A percentile compares a stretch with the other conserved stretches of the same genome.
Conservation (phyloP, 2,113 vertebrate genomes). For the Cygnus atratus region DNA sequence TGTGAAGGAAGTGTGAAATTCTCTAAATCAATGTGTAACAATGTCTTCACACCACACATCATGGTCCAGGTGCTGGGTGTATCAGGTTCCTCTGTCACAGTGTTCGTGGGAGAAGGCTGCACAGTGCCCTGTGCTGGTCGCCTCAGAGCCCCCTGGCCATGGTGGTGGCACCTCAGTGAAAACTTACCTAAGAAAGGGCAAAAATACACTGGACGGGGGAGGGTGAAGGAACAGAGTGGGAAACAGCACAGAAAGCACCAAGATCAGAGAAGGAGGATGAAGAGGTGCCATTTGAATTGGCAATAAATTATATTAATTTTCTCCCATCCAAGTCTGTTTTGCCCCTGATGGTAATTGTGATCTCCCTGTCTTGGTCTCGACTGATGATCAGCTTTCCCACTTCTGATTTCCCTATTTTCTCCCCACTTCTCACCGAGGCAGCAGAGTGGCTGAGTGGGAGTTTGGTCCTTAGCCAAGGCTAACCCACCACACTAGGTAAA, state of each 20-base stretch:
- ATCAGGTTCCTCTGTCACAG: accelerated
- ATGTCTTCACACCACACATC: neutral
- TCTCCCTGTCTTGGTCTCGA: neutral
- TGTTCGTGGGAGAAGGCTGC: neutral
- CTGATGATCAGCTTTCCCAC: neutral
- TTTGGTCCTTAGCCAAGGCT: neutral
- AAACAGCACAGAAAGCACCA: neutral
- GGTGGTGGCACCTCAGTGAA: neutral
- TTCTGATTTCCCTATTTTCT: neutral
- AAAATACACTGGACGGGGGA: neutral
- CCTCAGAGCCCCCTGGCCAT: accelerated
- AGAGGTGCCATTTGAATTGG: neutral
- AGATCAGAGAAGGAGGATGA: neutral
- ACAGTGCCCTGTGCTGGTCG: neutral
- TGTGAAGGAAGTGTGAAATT: neutral
- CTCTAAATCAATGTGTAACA: neutral
- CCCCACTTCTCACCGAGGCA: accelerated
- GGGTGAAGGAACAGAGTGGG: neutral
- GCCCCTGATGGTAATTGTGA: neutral
- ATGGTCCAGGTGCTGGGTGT: neutral
- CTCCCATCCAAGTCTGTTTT: neutral
- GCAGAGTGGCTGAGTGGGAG: accelerated
- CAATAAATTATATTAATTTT: neutral
- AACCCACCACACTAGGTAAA: neutral
- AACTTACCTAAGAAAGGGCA: neutral